Percentiles rank a stretch among this genome's conserved stretches.
Evolutionary conservation across 2,113 vertebrate genomes (phyloP).

Genomic region (Hemibagrus wyckioides): DNA sequence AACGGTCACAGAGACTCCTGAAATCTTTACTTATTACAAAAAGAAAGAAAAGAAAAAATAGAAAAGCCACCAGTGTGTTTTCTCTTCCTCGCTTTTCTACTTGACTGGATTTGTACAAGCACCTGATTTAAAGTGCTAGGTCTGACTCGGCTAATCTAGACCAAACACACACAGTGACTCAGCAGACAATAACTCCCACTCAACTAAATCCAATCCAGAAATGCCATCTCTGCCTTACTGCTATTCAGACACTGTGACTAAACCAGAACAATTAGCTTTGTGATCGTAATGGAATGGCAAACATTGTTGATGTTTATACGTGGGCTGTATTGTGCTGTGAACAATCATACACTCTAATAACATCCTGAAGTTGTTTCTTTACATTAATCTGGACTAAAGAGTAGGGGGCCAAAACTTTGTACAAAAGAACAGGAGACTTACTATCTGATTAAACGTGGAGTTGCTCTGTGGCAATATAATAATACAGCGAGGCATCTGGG

Average conservation of each 20-base stretch:
- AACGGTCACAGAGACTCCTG: not conserved
- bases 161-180: slow-evolving; percentile 25
- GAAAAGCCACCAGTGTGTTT: not conserved
- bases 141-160: not conserved
- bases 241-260: not conserved
- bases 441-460: not conserved
- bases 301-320: not conserved
- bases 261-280: not conserved
- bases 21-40: not conserved
- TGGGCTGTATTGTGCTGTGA: not conserved
- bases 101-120: not conserved
- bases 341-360: not conserved
- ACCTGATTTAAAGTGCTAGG: not conserved
- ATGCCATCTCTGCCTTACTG: not conserved
- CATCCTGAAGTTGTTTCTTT: not conserved
- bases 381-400: not conserved
- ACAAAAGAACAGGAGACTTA: not conserved
- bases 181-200: not conserved
- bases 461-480: not conserved
- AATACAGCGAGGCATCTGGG: not conserved
- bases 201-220: not conserved
- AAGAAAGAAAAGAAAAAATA: not conserved
- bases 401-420: not conserved
- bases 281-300: not conserved
- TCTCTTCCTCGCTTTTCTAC: not conserved